These are phyloP conservation scores for Drosophila helvetica DNA, from an alignment of 2,888 invertebrate species.

Conservation along the genomic window DNA sequence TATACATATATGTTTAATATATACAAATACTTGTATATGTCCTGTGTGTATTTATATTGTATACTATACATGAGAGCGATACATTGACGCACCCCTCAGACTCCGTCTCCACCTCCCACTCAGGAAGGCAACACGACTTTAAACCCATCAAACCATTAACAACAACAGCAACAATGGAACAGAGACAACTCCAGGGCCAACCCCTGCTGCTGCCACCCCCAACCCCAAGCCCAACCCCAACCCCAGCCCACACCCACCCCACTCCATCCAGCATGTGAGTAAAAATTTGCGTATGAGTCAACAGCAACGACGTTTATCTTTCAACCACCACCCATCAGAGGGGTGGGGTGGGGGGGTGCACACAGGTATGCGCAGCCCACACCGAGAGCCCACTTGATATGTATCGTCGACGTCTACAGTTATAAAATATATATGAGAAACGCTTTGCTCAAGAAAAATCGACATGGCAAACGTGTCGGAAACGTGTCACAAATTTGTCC, in stretches of 20 bases:
- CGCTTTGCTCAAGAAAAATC: conserved; percentile 71
- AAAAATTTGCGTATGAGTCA: conserved; percentile 77
- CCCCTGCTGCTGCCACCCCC: not conserved
- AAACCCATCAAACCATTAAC: conserved; percentile 76
- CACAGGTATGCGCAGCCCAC: conserved; percentile 59
- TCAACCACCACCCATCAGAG: conserved; percentile 56
- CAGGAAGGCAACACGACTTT: conserved; percentile 55
- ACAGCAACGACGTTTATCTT: conserved; percentile 66
- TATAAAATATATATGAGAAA: conserved; percentile 69
- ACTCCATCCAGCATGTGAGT: conserved; percentile 57
- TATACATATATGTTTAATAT: not conserved
- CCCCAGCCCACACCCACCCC: not conserved
- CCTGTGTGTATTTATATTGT: too few relatives aligned
- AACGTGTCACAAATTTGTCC: conserved; percentile 76
- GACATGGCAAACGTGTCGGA: conserved; percentile 74
- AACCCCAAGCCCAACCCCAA: not conserved
- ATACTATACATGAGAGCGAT: conserved; percentile 35
- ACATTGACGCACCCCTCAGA: conserved; percentile 65
- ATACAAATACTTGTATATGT: not conserved
- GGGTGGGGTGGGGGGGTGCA: not conserved
- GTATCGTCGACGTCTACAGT: conserved; percentile 58
- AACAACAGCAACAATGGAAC: conserved; percentile 34
- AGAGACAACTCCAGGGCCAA: conserved; percentile 10
- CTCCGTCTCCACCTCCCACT: not conserved
- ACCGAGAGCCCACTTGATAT: conserved; percentile 43